A percentile compares a stretch with the other conserved stretches of the same genome.
These are phyloP conservation scores for Mechanitis mazaeus DNA, from an alignment of 2,888 invertebrate species.

Conservation along the genomic window DNA sequence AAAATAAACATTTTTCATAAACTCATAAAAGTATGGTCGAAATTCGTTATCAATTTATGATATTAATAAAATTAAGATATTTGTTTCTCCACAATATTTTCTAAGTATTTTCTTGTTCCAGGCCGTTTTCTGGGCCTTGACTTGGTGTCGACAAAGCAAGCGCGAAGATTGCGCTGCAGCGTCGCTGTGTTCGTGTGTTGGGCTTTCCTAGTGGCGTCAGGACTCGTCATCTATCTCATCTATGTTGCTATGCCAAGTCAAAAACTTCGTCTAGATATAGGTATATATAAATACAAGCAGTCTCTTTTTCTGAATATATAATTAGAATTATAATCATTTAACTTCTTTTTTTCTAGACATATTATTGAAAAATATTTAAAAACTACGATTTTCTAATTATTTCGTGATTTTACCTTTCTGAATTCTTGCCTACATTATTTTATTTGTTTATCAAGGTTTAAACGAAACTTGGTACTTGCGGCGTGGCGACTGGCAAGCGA, in stretches of 20 bases:
- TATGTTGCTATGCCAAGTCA: conserved; percentile 40
- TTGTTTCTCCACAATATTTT: conserved; percentile 16
- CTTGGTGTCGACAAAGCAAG: conserved; percentile 51
- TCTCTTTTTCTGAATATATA: background rate
- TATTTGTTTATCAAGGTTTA: conserved; percentile 47
- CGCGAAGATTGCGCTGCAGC: conserved; percentile 57
- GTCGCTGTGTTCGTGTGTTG: conserved; percentile 68
- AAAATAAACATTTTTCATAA: too few species aligned
- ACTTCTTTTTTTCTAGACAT: background rate
- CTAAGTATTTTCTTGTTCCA: conserved; percentile 47
- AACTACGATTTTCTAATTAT: too few species aligned
- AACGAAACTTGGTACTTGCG: conserved; percentile 62
- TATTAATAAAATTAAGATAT: background rate
- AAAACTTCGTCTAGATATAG: conserved; percentile 51
- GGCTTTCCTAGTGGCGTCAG: conserved; percentile 54
- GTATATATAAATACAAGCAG: conserved; percentile 37
- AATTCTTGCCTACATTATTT: background rate
- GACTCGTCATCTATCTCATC: conserved; percentile 51
- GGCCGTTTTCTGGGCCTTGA: conserved; percentile 64
- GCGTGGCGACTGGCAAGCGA: conserved; percentile 62
- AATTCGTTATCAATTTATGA: too few species aligned
- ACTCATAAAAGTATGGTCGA: too few species aligned
- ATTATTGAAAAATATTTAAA: too few species aligned
- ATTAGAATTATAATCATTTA: background rate
- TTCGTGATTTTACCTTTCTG: too few species aligned